These are phyloP conservation scores for Stictocephala bisonia DNA, from an alignment of 2,888 invertebrate species.

Conservation along the genomic window DNA sequence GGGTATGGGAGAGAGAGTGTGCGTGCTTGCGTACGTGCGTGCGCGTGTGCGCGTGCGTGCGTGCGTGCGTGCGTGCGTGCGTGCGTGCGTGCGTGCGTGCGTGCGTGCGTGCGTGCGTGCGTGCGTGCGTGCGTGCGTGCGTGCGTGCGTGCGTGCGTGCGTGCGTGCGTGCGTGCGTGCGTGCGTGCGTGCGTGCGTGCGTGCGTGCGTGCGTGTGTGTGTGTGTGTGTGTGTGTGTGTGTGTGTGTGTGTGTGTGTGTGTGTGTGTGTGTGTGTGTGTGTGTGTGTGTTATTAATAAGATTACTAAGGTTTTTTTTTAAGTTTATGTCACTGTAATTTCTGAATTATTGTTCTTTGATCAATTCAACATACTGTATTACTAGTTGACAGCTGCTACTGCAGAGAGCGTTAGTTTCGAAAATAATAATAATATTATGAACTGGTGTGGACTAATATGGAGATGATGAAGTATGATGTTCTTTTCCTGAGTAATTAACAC, in stretches of 20 bases:
- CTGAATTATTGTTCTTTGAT: too few relatives aligned
- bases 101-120: neutral
- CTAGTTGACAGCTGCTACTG: too few relatives aligned
- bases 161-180: neutral
- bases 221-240: neutral
- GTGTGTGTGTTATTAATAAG: too few relatives aligned
- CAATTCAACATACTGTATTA: too few relatives aligned
- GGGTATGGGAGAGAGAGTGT: neutral
- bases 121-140: neutral
- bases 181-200: neutral
- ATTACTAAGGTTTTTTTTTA: too few relatives aligned
- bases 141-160: neutral
- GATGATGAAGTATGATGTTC: too few relatives aligned
- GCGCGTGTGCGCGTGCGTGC: neutral
- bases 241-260: neutral
- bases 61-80: neutral
- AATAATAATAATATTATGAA: too few relatives aligned
- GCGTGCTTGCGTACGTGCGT: neutral
- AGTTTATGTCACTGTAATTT: too few relatives aligned
- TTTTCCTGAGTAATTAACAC: too few relatives aligned
- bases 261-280: neutral
- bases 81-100: neutral
- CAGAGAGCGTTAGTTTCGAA: too few relatives aligned
- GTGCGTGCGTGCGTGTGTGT: neutral
- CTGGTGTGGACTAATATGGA: too few relatives aligned